Percentiles rank a stretch among this genome's conserved stretches.
Evolutionary conservation across 2,888 invertebrate genomes (phyloP).

Genomic region (Operophtera brumata): DNA sequence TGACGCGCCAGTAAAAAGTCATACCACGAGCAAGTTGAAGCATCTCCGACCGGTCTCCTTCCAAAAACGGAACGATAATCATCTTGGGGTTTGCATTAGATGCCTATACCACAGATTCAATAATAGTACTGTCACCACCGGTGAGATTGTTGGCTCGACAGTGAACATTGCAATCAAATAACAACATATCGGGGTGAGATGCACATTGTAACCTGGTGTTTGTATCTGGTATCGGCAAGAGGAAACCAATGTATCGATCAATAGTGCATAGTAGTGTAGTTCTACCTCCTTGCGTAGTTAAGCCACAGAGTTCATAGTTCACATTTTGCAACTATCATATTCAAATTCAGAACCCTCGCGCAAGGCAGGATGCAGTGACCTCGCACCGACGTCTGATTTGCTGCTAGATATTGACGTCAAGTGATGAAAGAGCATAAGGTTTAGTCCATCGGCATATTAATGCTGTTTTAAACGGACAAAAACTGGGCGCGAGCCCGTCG

Average conservation of each 20-base stretch:
- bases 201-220: slow-evolving; percentile 14
- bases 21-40: slow-evolving; percentile 45
- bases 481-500: slow-evolving; percentile 61
- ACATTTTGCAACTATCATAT: background rate
- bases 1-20: slow-evolving; percentile 58
- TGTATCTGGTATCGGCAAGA: background rate
- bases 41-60: slow-evolving; percentile 42
- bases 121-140: background rate
- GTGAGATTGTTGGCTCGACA: slow-evolving; percentile 13
- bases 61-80: slow-evolving; percentile 50
- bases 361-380: slow-evolving; percentile 15
- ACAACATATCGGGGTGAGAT: slow-evolving; percentile 17
- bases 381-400: slow-evolving; percentile 10
- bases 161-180: slow-evolving; percentile 14
- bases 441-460: slow-evolving; percentile 68
- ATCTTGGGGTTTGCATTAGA: slow-evolving; percentile 17
- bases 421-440: slow-evolving; percentile 60
- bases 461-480: slow-evolving; percentile 62
- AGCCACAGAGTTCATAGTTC: background rate
- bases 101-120: slow-evolving; percentile 2
- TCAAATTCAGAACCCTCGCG: background rate
- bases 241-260: slow-evolving; percentile 3
- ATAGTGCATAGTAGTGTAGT: background rate
- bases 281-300: background rate
- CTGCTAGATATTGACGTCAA: slow-evolving; percentile 32